Evolutionary conservation across 2,888 invertebrate genomes (phyloP), one percentile per base, ranked within the genome.

Genomic region (Coelinius sp.): DNA sequence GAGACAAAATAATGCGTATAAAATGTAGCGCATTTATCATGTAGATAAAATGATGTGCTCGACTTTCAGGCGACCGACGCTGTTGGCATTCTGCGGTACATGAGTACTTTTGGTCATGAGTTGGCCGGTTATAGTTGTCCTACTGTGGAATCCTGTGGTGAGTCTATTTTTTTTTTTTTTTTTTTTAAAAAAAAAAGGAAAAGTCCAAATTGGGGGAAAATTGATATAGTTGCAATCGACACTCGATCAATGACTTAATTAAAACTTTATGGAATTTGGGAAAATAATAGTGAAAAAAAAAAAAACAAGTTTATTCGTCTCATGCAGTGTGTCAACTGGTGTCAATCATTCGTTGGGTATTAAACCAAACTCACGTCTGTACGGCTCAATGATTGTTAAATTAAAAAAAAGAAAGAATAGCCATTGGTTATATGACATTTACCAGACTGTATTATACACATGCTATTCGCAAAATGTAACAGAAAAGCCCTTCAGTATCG

Each of bases 11-110:
- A 86, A 86, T 85, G 85, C 84, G 85, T 85, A 85, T 85, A 85
- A 87, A 87, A 85, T 86, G 85, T 86, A 82, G 85, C 86, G 83
- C 86, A 86, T 87, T 87, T 84, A 87, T 87, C 86, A 86, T 83
- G 82, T 82, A 86, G 85, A 87, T 86, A 86, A 86, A 86, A 85
- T 85, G 84, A 86, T 84, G 86, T 82, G 84, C 85, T 82, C 83
- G 84, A 84, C 82, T 84, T 85, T 85, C 81, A 80, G 80, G 80
- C 82, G 81, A 78, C 83, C 80, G 78, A 80, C 78, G 80, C 79
- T 80, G 81, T 82, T 79, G 80, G 80, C 78, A 41, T 41, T 41
- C 41, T n/a, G 41, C 41, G 41, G 41, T 41, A n/a, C 41, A n/a
- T 1, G n/a, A n/a, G n/a, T n/a, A n/a, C n/a, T n/a, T n/a, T n/a